Evolutionary conservation across 2,888 invertebrate genomes (phyloP).

Genomic region (Leptinotarsa haldemani): DNA sequence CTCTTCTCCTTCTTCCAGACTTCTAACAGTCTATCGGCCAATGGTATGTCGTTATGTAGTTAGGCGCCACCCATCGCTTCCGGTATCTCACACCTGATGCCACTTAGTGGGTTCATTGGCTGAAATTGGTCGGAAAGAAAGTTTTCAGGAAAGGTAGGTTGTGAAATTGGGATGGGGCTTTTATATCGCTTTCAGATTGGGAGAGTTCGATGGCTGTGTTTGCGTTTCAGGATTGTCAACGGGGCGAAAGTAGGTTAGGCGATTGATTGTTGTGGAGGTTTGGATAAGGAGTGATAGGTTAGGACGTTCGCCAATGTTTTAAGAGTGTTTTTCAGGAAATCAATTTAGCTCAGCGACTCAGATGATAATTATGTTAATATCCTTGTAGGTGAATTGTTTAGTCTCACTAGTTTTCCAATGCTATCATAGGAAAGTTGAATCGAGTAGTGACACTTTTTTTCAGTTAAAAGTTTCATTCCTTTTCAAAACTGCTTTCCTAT

Average conservation of each 20-base stretch:
- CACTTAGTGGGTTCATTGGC: constrained; percentile 53
- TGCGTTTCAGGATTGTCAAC: constrained; percentile 5
- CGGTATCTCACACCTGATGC: constrained; percentile 61
- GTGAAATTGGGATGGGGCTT: constrained; percentile 35
- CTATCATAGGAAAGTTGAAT: too few species aligned
- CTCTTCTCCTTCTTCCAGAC: constrained; percentile 51
- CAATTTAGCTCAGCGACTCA: too few species aligned
- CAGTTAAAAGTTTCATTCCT: too few species aligned
- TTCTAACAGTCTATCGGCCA: constrained; percentile 53
- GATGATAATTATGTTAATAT: not conserved
- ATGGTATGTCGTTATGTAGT: constrained; percentile 47
- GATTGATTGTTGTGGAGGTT: constrained; percentile 7
- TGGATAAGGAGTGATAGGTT: constrained; percentile 1
- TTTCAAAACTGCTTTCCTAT: too few species aligned
- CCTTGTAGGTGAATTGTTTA: not conserved
- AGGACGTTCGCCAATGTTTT: not conserved
- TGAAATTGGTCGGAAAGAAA: constrained; percentile 32
- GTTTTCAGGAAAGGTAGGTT: constrained; percentile 35
- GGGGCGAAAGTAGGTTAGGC: constrained; percentile 25
- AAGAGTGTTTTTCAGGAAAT: too few species aligned
- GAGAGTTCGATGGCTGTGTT: constrained; percentile 16
- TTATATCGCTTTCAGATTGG: constrained; percentile 19
- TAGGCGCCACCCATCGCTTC: constrained; percentile 53
- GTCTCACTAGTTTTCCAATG: too few species aligned
- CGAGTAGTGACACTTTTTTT: too few species aligned